phyloP scores from a whole-genome alignment of 1,140 invertebrate genomes.

The Sesamia nonagrioides region DNA sequence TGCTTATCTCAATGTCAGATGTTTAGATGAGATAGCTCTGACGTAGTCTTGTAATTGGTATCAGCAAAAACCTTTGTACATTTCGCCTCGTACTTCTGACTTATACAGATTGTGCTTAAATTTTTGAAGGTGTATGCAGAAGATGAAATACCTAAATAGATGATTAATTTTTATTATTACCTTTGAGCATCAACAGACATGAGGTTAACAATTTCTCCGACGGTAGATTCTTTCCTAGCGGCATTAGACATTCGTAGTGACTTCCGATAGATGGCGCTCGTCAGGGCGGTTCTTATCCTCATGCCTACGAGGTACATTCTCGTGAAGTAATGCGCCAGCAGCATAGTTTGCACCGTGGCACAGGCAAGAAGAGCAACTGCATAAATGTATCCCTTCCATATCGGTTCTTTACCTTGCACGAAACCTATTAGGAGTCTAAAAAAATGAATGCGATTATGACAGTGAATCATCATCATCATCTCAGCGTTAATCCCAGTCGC shows the following conservation, averaged over 20 bases:
- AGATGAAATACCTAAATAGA: neutral
- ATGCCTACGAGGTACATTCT: constrained; percentile 97
- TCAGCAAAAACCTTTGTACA: neutral
- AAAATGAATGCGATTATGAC: too few relatives aligned
- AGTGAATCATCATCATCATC: too few relatives aligned
- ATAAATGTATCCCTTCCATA: constrained; percentile 96
- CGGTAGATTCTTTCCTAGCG: constrained; percentile 94
- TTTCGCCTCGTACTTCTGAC: neutral
- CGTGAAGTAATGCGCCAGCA: constrained; percentile 96
- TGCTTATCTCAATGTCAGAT: constrained; percentile 21
- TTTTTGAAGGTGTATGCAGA: neutral
- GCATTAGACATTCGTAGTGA: constrained; percentile 93
- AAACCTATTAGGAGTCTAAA: constrained; percentile 92
- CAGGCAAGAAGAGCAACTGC: constrained; percentile 92
- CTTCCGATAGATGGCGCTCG: constrained; percentile 98
- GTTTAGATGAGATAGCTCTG: constrained; percentile 5
- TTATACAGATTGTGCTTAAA: neutral
- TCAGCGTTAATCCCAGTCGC: too few relatives aligned
- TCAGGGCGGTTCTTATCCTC: constrained; percentile 96
- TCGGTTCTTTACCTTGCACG: constrained; percentile 88
- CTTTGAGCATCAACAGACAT: constrained; percentile 96
- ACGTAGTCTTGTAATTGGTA: constrained; percentile 5
- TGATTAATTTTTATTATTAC: constrained; percentile 53
- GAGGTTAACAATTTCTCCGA: constrained; percentile 97
- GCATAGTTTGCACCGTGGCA: constrained; percentile 95